These are phyloP conservation scores for Popillia japonica DNA, from an alignment of 1,140 invertebrate genomes.

Conservation along the genomic window DNA sequence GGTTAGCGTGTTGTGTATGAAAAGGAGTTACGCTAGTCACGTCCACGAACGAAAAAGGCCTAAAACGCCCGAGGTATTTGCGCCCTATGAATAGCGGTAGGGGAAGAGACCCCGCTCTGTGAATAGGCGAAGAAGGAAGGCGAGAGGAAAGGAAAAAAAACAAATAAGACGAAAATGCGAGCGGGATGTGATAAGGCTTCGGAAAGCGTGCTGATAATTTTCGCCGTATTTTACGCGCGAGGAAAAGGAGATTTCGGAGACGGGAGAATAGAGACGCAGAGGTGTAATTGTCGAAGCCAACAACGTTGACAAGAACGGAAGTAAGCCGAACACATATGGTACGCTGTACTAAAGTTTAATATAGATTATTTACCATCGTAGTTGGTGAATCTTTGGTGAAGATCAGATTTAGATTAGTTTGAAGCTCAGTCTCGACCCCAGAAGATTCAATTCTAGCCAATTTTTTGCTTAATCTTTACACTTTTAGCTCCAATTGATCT, in stretches of 20 bases:
- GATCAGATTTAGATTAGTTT: too few species aligned
- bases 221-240: background rate
- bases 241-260: background rate
- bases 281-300: background rate
- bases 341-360: too few species aligned
- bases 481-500: too few species aligned
- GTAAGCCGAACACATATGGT: too few species aligned
- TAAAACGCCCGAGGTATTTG: background rate
- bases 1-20: background rate
- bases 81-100: background rate
- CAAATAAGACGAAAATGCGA: slow-evolving; percentile 14
- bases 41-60: background rate
- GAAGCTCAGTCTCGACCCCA: too few species aligned
- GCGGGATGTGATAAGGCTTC: slow-evolving; percentile 4
- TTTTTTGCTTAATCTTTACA: too few species aligned
- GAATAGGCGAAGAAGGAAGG: background rate
- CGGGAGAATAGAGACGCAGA: background rate
- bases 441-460: too few species aligned
- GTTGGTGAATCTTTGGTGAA: too few species aligned
- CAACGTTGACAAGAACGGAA: background rate
- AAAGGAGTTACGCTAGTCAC: slow-evolving; percentile 8
- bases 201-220: slow-evolving; percentile 18
- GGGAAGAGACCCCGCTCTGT: background rate
- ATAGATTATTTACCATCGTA: too few species aligned
- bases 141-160: background rate